These are phyloP conservation scores for Hexactinellida sp. DNA, from an alignment of 37 sponge, comb jelly and placozoan species.

Conservation along the genomic window DNA sequence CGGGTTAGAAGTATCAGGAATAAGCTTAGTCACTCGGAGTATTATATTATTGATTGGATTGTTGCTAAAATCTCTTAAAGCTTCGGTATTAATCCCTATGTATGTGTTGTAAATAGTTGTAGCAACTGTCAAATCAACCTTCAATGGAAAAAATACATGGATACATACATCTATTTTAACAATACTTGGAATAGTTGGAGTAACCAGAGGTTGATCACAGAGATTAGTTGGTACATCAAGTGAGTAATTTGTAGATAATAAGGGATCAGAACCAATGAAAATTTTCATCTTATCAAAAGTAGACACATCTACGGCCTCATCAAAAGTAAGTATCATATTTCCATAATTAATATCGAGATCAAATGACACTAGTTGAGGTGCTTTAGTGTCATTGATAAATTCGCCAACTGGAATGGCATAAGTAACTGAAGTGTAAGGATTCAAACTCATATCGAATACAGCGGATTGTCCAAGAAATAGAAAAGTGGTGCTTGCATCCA, in stretches of 20 bases:
- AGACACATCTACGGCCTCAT: slow-evolving; percentile 58
- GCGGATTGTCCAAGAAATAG: neutral
- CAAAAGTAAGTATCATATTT: slow-evolving; percentile 41
- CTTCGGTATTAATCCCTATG: neutral
- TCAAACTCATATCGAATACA: neutral
- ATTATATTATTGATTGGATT: neutral
- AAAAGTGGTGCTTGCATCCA: neutral
- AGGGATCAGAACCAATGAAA: neutral
- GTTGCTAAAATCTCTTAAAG: neutral
- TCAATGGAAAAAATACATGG: neutral
- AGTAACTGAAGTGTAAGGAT: neutral
- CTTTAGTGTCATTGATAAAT: slow-evolving; percentile 32
- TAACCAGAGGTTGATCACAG: neutral
- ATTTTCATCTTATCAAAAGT: slow-evolving; percentile 21
- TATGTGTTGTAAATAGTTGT: neutral
- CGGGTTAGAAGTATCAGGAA: slow-evolving; percentile 14
- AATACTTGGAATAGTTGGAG: neutral
- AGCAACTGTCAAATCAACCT: neutral
- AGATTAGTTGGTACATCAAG: neutral
- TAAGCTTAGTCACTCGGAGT: neutral
- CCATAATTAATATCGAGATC: slow-evolving; percentile 58
- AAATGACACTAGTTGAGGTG: slow-evolving; percentile 20
- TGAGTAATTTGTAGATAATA: neutral
- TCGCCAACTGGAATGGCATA: slow-evolving; percentile 27
- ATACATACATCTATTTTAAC: neutral